Percentiles rank a stretch among this genome's conserved stretches.
phyloP scores from a whole-genome alignment of 2,888 invertebrate species.

The Amorpha juglandis region DNA sequence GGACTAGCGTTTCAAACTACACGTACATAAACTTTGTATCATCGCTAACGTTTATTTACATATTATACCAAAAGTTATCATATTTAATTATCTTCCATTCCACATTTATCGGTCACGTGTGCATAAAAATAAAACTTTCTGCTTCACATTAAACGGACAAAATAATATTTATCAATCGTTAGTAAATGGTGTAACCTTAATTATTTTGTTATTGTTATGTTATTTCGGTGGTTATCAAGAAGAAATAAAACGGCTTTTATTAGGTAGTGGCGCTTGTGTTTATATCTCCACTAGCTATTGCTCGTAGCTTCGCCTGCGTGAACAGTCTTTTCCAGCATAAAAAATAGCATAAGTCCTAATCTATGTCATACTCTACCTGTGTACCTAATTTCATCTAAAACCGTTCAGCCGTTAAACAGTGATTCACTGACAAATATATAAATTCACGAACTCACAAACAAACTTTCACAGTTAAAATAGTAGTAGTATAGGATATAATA shows the following conservation, averaged over 20 bases:
- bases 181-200: conserved; percentile 62
- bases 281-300: too few relatives aligned
- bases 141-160: background rate
- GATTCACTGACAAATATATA: too few relatives aligned
- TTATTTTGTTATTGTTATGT: conserved; percentile 60
- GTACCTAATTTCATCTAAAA: too few relatives aligned
- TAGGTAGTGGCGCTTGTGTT: conserved; percentile 43
- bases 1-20: background rate
- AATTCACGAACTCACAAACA: too few relatives aligned
- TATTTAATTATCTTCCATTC: background rate
- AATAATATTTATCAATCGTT: conserved; percentile 33
- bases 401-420: too few relatives aligned
- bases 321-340: too few relatives aligned
- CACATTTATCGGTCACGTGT: background rate
- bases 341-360: too few relatives aligned
- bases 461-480: too few relatives aligned
- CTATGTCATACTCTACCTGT: too few relatives aligned
- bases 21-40: background rate
- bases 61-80: background rate
- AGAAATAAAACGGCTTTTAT: conserved; percentile 51
- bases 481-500: too few relatives aligned
- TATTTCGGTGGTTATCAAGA: conserved; percentile 46
- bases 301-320: too few relatives aligned
- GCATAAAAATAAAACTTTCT: conserved; percentile 9
- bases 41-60: background rate